Evolutionary conservation across 2,888 invertebrate genomes (phyloP).

Genomic region (Nomada ruficornis): DNA sequence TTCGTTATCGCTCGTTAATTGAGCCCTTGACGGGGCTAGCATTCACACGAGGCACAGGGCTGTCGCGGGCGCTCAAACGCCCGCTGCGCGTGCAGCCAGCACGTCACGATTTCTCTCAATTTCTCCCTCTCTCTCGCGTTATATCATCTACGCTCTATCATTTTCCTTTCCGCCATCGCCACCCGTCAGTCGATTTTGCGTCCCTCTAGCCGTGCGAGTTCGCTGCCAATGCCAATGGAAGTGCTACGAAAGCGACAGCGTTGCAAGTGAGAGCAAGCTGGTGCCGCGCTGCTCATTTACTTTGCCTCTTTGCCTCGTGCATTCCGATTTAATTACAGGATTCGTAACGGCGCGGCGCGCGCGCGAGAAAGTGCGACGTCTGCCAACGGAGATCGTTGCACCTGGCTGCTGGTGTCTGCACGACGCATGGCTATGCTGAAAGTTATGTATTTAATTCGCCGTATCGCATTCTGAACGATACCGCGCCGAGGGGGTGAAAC

Average conservation of each 20-base stretch:
- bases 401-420: conserved; percentile 32
- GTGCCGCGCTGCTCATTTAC: conserved; percentile 70
- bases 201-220: conserved; percentile 28
- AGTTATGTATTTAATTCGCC: conserved; percentile 56
- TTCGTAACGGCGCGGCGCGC: conserved; percentile 45
- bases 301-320: conserved; percentile 63
- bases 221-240: conserved; percentile 61
- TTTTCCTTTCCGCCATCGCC: conserved; percentile 24
- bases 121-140: conserved; percentile 1
- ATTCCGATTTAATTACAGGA: conserved; percentile 74
- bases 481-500: conserved; percentile 2
- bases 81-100: conserved; percentile 11
- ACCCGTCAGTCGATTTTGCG: conserved; percentile 39
- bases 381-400: conserved; percentile 35
- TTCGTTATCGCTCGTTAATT: conserved; percentile 80
- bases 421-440: conserved; percentile 23
- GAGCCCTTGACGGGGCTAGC: conserved; percentile 75
- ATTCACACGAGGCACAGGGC: conserved; percentile 59
- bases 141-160: neutral
- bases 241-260: conserved; percentile 36
- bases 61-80: conserved; percentile 39
- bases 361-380: conserved; percentile 36
- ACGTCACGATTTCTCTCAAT: conserved; percentile 28
- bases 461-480: conserved; percentile 14
- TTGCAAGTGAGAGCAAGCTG: conserved; percentile 10